Base-by-base conservation (phyloP, 2,113 vertebrate species). In the Nibea albiflora region DNA sequence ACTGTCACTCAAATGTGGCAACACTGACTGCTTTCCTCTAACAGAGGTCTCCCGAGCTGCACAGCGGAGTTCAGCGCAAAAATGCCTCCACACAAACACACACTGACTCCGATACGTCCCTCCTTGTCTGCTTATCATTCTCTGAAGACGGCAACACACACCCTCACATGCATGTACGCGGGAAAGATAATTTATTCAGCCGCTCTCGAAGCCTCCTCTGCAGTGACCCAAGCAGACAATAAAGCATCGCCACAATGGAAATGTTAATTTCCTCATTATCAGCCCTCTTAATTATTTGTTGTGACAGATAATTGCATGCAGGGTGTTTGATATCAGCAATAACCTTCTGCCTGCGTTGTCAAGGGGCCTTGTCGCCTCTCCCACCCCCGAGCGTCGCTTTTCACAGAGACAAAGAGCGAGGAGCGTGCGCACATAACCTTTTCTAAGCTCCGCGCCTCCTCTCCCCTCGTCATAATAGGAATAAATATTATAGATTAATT, bases 401-500 rank as follows among this genome's bases (percentile, higher is more conserved):
- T 97, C 97, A 97, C 96, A 89, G 95, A 97, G 96, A 97, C 96
- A 96, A 97, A 93, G 88, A 89, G 87, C 68, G 53, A 76, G 95
- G 94, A 96, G 95, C 95, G 96, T 95, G 94, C 92, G 94, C 96
- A 96, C 96, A 94, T 96, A 97, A 97, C 97, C 96, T 98, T 98
- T 91, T 96, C 96, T 96, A 92, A 95, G 95, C 96, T 70, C 74
- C 1, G 88, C 94, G 94, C 95, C 96, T 96, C 96, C 96, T 96
- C 90, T 93, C 95, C 95, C 94, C 92, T 95, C 95, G 92, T 95
- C 95, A 96, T 95, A 97, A 97, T 96, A 96, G 97, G 96, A 97
- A 97, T 96, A 97, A 99, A 99, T 99, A 98, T 98, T 99, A 97
- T 96, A 98, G 97, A 99, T 98, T 97, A 98, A 98, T 99, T 98